These are phyloP conservation scores for Toxotes jaculatrix DNA, from an alignment of 2,113 vertebrate genomes.

Conservation along the genomic window DNA sequence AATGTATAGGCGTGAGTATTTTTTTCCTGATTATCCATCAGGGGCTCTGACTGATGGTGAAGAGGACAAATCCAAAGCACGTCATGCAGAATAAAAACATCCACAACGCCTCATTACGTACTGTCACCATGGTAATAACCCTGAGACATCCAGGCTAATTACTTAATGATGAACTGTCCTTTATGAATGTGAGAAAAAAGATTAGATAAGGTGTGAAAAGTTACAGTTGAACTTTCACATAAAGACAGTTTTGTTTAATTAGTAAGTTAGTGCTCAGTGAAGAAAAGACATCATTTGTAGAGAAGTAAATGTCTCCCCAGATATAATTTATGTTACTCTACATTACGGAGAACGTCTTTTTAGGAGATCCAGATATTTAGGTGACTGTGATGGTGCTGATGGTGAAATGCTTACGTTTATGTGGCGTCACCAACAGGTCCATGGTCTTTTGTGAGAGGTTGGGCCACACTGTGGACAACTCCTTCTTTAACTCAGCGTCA, in stretches of 20 bases:
- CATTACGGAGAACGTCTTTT: not conserved
- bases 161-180: not conserved
- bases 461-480: constrained; percentile 93
- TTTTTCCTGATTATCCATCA: no score
- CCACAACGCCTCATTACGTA: no score
- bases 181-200: not conserved
- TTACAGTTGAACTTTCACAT: not conserved
- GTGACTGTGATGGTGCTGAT: not conserved
- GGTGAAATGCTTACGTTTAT: constrained; percentile 86
- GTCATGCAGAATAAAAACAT: no score
- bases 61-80: no score
- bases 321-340: not conserved
- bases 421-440: constrained; percentile 94
- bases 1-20: no score
- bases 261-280: not conserved
- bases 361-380: no score
- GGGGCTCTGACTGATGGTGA: no score
- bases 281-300: no score
- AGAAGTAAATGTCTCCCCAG: no score
- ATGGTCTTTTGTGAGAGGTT: constrained; percentile 94
- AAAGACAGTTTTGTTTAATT: not conserved
- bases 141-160: not conserved
- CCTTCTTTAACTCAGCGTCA: constrained; percentile 93
- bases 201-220: not conserved
- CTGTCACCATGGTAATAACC: not conserved